Evolutionary conservation across 92 coral and sea anemone genomes (phyloP).

Genomic region (Porites divaricata): DNA sequence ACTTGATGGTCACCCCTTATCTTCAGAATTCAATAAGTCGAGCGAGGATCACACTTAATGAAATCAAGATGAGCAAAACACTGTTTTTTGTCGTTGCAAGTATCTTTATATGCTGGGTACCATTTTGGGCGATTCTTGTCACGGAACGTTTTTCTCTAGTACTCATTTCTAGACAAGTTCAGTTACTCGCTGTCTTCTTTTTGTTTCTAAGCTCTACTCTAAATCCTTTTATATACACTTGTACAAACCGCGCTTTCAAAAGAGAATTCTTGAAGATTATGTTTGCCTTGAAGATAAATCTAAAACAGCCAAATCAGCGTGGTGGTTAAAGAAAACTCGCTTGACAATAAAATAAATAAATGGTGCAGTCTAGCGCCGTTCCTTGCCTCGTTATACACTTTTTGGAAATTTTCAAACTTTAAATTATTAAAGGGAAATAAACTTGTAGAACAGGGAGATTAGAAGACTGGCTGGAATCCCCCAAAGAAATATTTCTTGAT

Average conservation of each 20-base stretch:
- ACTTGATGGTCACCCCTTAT: not conserved
- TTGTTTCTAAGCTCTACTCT: conserved; percentile 6
- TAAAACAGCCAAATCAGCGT: not conserved
- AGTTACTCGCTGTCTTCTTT: not conserved
- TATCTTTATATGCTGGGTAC: conserved; percentile 5
- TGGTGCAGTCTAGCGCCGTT: not conserved
- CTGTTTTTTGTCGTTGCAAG: conserved; percentile 6
- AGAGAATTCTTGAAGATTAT: conserved; percentile 1
- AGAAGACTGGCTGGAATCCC: too few species aligned
- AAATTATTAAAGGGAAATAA: too few species aligned
- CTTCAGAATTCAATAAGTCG: not conserved
- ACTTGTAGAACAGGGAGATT: too few species aligned
- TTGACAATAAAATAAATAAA: not conserved
- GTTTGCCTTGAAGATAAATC: not conserved
- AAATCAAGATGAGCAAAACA: not conserved
- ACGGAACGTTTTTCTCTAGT: not conserved
- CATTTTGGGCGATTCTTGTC: not conserved
- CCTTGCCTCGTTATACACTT: too few species aligned
- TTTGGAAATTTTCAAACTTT: too few species aligned
- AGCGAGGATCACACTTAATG: not conserved
- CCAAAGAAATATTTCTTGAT: too few species aligned
- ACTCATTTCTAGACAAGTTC: not conserved
- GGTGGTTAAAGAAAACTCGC: not conserved
- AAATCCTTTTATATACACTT: conserved; percentile 7
- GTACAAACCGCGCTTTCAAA: not conserved